phyloP scores from a whole-genome alignment of 2,888 invertebrate genomes.

The Eledone cirrhosa region DNA sequence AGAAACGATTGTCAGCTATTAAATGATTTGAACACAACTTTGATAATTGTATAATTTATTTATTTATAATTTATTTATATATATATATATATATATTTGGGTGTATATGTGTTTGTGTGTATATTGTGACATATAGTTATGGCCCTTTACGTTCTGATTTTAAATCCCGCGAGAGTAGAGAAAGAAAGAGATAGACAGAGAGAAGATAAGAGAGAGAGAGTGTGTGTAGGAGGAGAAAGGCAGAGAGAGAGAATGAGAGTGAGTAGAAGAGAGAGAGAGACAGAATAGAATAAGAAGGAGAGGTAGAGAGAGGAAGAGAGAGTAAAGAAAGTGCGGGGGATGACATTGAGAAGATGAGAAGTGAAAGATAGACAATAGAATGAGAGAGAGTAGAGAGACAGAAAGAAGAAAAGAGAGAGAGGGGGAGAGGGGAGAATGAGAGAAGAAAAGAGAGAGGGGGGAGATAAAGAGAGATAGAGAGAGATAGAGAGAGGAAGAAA shows the following conservation, averaged over 20 bases:
- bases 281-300: not conserved
- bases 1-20: no score
- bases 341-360: not conserved
- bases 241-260: not conserved
- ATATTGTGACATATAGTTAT: no score
- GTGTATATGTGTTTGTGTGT: no score
- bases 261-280: not conserved
- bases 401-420: not conserved
- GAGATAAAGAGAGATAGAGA: not conserved
- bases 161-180: not conserved
- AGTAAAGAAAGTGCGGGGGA: not conserved
- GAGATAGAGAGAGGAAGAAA: not conserved
- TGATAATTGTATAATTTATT: no score
- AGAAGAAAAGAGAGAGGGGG: not conserved
- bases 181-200: not conserved
- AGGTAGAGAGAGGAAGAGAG: not conserved
- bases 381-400: not conserved
- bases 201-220: not conserved
- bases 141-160: no score
- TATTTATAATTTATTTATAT: no score
- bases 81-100: no score
- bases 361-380: not conserved
- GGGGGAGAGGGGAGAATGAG: not conserved
- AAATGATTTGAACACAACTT: no score
- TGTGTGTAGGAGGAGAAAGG: not conserved